These are phyloP conservation scores for Helleia helle DNA, from an alignment of 2,888 invertebrate species.

Conservation along the genomic window DNA sequence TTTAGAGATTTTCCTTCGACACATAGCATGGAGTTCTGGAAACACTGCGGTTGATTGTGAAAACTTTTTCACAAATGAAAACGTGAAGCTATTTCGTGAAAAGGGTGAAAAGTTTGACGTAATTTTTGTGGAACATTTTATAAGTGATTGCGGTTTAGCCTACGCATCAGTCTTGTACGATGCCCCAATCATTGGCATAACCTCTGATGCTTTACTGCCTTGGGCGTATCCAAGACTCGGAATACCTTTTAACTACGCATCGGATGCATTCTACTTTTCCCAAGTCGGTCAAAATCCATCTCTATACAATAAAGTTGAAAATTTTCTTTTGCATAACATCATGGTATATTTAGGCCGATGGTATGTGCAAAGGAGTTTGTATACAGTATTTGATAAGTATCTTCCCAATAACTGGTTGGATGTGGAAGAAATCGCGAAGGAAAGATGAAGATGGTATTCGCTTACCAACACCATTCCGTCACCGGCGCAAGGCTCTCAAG, in stretches of 20 bases:
- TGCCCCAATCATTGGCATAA: slow-evolving; percentile 67
- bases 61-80: slow-evolving; percentile 33
- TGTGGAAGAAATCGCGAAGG: slow-evolving; percentile 52
- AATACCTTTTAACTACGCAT: slow-evolving; percentile 57
- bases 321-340: slow-evolving; percentile 29
- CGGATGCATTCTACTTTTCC: slow-evolving; percentile 60
- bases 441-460: slow-evolving; percentile 67
- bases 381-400: slow-evolving; percentile 41
- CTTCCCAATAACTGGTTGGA: slow-evolving; percentile 56
- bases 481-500: slow-evolving; percentile 66
- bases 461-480: slow-evolving; percentile 75
- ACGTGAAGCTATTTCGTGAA: slow-evolving; percentile 30
- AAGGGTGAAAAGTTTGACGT: slow-evolving; percentile 46
- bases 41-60: slow-evolving; percentile 33
- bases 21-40: slow-evolving; percentile 24
- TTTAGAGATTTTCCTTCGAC: slow-evolving; percentile 27
- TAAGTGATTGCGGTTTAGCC: slow-evolving; percentile 54
- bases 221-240: slow-evolving; percentile 61
- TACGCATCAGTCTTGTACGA: slow-evolving; percentile 44
- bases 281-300: slow-evolving; percentile 37
- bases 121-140: slow-evolving; percentile 59
- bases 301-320: slow-evolving; percentile 34
- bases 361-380: slow-evolving; percentile 39
- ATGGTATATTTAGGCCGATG: slow-evolving; percentile 30
- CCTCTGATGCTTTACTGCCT: slow-evolving; percentile 61